phyloP scores from a whole-genome alignment of 2,797 vertebrate genomes.

The Phalanger gymnotis region DNA sequence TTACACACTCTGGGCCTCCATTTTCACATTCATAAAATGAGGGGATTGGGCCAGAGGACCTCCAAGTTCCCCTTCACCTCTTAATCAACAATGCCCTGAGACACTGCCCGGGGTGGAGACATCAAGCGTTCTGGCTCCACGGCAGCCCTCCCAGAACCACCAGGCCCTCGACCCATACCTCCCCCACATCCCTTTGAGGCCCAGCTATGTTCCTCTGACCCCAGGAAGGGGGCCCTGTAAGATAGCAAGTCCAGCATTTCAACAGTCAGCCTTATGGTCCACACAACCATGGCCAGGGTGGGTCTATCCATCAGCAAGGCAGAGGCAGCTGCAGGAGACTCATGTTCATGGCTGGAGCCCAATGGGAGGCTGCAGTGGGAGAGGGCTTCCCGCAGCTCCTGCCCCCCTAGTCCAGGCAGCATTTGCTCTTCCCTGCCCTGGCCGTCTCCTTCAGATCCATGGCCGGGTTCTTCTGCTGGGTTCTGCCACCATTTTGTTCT shows the following conservation, averaged over 20 bases:
- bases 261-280: accelerated
- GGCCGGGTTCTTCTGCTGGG: accelerated
- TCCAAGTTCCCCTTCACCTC: accelerated
- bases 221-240: neutral
- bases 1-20: neutral
- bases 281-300: accelerated
- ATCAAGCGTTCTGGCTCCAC: neutral
- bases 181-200: neutral
- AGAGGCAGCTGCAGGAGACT: neutral
- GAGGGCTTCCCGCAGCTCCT: accelerated
- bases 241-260: neutral
- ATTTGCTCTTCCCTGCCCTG: neutral
- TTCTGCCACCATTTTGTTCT: neutral
- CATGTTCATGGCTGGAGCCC: neutral
- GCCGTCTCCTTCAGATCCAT: accelerated
- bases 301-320: accelerated
- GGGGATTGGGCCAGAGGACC: accelerated
- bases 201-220: neutral
- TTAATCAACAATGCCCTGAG: neutral
- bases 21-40: neutral
- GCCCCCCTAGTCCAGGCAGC: slow-evolving; percentile 53
- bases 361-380: neutral
- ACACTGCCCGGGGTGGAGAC: neutral
- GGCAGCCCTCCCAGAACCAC: neutral
- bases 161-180: neutral